Evolutionary conservation across 2,113 vertebrate species (phyloP).

Genomic region (Tonatia bakeri): DNA sequence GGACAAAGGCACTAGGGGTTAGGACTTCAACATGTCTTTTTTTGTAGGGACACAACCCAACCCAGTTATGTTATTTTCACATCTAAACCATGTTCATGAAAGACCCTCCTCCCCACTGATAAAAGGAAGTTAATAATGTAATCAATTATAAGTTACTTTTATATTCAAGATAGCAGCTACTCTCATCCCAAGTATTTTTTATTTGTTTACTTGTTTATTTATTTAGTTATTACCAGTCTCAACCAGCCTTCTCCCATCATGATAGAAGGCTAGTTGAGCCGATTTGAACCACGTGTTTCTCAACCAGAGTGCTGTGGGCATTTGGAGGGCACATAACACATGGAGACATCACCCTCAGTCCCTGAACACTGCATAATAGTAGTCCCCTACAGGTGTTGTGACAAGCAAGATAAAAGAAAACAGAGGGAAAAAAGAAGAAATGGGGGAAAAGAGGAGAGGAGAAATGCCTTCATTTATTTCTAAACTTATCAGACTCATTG

Average conservation of each 20-base stretch:
- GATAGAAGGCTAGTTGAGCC: not conserved
- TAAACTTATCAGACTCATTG: not conserved
- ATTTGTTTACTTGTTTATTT: not conserved
- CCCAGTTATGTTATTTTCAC: not conserved
- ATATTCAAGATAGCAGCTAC: not conserved
- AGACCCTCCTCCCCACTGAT: not conserved
- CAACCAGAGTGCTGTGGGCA: not conserved
- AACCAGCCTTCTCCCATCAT: not conserved
- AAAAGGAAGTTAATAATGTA: not conserved
- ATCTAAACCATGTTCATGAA: not conserved
- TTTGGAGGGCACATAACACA: not conserved
- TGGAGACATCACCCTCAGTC: not conserved
- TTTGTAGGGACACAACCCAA: not conserved
- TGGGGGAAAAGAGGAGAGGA: not conserved
- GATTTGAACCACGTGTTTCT: not conserved
- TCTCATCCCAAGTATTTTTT: not conserved
- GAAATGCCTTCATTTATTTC: not conserved
- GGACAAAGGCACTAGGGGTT: not conserved
- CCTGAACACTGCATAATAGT: not conserved
- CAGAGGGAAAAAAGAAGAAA: fast-evolving
- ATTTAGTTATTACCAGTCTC: not conserved
- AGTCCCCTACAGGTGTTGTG: not conserved
- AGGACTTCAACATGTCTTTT: not conserved
- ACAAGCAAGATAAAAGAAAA: not conserved
- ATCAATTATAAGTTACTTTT: not conserved